Evolutionary conservation across 53 echinoderm and acorn worm species (phyloP), one percentile per base, ranked within the genome.

Genomic region (Henricia sp.): DNA sequence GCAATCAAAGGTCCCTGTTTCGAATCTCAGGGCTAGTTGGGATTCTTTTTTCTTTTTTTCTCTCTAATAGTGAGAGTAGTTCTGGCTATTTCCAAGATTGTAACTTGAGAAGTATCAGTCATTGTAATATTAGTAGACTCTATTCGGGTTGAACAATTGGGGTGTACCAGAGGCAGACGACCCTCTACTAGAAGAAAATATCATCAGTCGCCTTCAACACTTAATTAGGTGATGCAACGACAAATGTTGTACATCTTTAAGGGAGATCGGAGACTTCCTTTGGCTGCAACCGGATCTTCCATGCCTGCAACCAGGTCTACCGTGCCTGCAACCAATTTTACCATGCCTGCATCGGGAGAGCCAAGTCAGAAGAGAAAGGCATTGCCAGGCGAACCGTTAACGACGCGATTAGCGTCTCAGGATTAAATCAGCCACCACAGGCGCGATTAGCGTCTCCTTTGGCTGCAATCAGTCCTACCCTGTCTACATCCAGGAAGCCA

Each of bases 151-250:
- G n/a, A n/a, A n/a, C n/a, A n/a, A n/a, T n/a, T n/a, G n/a, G n/a
- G n/a, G n/a, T n/a, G n/a, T n/a, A n/a, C n/a, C n/a, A 41, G 28
- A 4, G 37, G 74, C 2, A 6, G 60, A 2, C 30, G 33, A 4
- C 2, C 17, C 0, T 85, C 85, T 0, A 73, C 85, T 29, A 50
- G 43, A 9, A 12, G 29, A 28, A 37, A 87, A 42, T 30, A 77
- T 50, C 53, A 50, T 35, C n/a, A n/a, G n/a, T n/a, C 44, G 82
- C 33, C 16, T 67, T 29, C 33, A 29, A 14, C 57, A 41, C 6
- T 43, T 21, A 42, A 14, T 44, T 38, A 28, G 27, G 24, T 82
- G 88, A 71, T 70, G 82, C 25, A 20, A 37, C 16, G 44, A 80
- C 80, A 41, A 30, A 23, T 0, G 23, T 30, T 78, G 38, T 17